Conservation (phyloP, 2,113 vertebrate genomes). For the Psilopogon haemacephalus region DNA sequence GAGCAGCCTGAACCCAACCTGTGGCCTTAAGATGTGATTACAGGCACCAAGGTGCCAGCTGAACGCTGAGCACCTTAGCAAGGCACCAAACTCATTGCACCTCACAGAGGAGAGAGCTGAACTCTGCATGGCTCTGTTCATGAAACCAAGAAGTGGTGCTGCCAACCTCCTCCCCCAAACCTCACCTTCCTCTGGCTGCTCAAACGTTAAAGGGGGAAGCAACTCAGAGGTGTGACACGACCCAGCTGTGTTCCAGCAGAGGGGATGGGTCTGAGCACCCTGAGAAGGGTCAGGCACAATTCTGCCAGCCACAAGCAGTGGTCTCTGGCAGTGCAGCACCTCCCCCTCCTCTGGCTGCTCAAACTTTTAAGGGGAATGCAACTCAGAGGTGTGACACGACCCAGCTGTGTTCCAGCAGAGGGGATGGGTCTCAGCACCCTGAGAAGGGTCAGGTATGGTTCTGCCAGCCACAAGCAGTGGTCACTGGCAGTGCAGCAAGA, state of each 20-base stretch:
- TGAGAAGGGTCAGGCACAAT: background rate
- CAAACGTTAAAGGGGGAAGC: background rate
- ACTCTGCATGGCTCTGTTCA: background rate
- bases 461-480: background rate
- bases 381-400: background rate
- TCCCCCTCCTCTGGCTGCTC: background rate
- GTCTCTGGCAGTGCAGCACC: no score
- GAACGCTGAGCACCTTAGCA: background rate
- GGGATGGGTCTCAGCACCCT: background rate
- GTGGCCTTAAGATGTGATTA: background rate
- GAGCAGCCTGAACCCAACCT: background rate
- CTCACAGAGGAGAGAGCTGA: background rate
- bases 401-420: background rate
- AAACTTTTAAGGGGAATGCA: background rate
- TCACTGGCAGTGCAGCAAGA: background rate
- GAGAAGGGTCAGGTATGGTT: background rate
- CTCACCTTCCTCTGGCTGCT: background rate
- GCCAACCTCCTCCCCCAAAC: background rate
- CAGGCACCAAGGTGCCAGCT: background rate
- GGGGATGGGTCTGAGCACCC: background rate
- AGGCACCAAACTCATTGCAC: background rate
- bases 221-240: background rate
- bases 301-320: background rate
- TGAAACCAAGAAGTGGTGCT: rapidly evolving
- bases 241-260: no score